These are phyloP conservation scores for Agrotis ipsilon DNA, from an alignment of 2,888 invertebrate species.

Conservation along the genomic window DNA sequence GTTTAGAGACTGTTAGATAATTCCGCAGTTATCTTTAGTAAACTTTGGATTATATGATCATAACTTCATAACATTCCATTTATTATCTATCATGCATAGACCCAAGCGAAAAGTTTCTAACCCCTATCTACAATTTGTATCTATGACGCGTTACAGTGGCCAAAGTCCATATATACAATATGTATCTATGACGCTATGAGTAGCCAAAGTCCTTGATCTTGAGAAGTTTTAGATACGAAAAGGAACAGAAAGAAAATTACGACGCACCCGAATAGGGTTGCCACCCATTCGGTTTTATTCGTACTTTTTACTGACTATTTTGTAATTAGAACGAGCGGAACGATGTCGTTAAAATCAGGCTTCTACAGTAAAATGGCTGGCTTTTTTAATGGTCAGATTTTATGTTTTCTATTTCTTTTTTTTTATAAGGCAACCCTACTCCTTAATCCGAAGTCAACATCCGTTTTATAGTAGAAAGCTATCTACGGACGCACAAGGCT, in stretches of 20 bases:
- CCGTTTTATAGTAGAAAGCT: slow-evolving; percentile 67
- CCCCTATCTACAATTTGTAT: slow-evolving; percentile 15
- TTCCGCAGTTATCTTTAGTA: slow-evolving; percentile 12
- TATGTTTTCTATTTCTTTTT: neutral
- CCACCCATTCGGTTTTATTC: neutral
- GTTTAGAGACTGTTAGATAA: slow-evolving; percentile 11
- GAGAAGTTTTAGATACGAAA: slow-evolving; percentile 33
- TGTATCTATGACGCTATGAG: too few relatives aligned
- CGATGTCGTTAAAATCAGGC: neutral
- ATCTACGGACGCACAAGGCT: slow-evolving; percentile 70
- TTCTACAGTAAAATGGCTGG: neutral
- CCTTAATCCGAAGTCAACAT: slow-evolving; percentile 58
- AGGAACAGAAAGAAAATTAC: slow-evolving; percentile 42
- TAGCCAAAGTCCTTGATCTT: slow-evolving; percentile 31
- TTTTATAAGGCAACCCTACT: neutral
- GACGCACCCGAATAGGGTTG: slow-evolving; percentile 33
- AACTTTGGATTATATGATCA: slow-evolving; percentile 5
- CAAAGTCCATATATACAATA: too few relatives aligned
- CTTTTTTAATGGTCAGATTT: neutral
- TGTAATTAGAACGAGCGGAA: neutral
- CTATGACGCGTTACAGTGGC: slow-evolving; percentile 9
- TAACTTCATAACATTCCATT: neutral
- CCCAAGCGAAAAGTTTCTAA: slow-evolving; percentile 1
- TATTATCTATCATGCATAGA: slow-evolving; percentile 12
- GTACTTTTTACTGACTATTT: neutral